These are phyloP conservation scores for Drosophila cyrtoloma DNA, from an alignment of 2,888 invertebrate genomes.

Conservation along the genomic window DNA sequence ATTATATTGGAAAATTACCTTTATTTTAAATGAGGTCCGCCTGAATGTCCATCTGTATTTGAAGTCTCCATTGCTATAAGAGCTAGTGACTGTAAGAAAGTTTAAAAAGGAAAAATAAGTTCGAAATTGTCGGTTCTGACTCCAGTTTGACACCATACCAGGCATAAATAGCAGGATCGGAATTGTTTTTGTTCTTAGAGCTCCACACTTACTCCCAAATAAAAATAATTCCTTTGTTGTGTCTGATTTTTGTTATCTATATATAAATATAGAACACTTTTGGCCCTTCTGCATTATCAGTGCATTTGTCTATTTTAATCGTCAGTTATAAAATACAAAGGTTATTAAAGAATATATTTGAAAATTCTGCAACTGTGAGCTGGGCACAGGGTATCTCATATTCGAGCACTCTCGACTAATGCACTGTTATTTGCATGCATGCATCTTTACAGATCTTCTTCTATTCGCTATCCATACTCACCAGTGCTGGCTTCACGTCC, in stretches of 20 bases:
- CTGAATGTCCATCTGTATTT: background rate
- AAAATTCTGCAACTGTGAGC: background rate
- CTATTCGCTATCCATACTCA: constrained; percentile 92
- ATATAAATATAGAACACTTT: background rate
- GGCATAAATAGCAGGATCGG: background rate
- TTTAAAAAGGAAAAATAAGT: background rate
- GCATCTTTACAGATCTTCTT: constrained; percentile 87
- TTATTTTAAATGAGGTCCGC: background rate
- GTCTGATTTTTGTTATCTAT: background rate
- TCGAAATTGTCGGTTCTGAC: background rate
- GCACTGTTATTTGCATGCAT: constrained; percentile 86
- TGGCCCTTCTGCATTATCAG: background rate
- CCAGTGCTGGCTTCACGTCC: constrained; percentile 88
- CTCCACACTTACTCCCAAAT: background rate
- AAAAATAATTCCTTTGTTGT: background rate
- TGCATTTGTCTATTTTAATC: background rate
- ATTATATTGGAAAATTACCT: background rate
- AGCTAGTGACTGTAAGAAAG: no score
- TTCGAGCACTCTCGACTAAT: background rate
- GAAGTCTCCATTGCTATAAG: background rate
- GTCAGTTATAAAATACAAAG: background rate
- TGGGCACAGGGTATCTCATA: background rate
- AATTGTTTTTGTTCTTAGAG: background rate
- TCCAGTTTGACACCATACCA: background rate
- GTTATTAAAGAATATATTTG: background rate